These are phyloP conservation scores for Archaeoteleia sp. DNA, from an alignment of 2,888 invertebrate genomes.

Conservation along the genomic window DNA sequence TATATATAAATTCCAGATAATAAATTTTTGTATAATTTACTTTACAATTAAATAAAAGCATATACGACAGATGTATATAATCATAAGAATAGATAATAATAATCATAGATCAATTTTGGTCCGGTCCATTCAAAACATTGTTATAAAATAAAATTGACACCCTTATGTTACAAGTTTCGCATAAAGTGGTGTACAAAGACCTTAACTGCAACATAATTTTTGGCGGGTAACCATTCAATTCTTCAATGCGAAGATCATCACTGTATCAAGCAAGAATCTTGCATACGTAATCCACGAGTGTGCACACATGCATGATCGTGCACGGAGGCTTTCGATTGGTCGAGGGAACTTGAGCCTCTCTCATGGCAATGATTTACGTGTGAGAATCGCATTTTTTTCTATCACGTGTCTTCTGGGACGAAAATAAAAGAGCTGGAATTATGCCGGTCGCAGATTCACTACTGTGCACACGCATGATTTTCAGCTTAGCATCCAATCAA, in stretches of 20 bases:
- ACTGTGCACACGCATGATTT: constrained; percentile 30
- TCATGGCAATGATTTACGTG: constrained; percentile 47
- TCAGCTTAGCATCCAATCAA: constrained; percentile 37
- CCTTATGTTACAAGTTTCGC: too few relatives aligned
- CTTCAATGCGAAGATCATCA: constrained; percentile 25
- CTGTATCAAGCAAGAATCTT: constrained; percentile 32
- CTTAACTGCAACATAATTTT: too few relatives aligned
- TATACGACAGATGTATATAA: too few relatives aligned
- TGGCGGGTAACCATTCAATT: constrained; percentile 31
- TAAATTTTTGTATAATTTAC: too few relatives aligned
- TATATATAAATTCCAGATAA: too few relatives aligned
- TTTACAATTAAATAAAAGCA: too few relatives aligned
- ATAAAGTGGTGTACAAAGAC: too few relatives aligned
- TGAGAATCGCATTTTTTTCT: constrained; percentile 50
- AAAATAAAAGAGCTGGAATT: constrained; percentile 35
- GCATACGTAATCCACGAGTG: constrained; percentile 40
- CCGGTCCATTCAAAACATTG: too few relatives aligned
- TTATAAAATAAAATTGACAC: too few relatives aligned
- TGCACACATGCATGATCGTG: constrained; percentile 31
- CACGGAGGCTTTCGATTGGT: constrained; percentile 45
- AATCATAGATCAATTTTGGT: too few relatives aligned
- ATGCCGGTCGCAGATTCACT: constrained; percentile 36
- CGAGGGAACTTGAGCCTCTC: constrained; percentile 42
- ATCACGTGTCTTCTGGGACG: constrained; percentile 25
- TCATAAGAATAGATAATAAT: too few relatives aligned